phyloP scores from a whole-genome alignment of 2,797 vertebrate genomes.

The Rhinophrynus dorsalis region DNA sequence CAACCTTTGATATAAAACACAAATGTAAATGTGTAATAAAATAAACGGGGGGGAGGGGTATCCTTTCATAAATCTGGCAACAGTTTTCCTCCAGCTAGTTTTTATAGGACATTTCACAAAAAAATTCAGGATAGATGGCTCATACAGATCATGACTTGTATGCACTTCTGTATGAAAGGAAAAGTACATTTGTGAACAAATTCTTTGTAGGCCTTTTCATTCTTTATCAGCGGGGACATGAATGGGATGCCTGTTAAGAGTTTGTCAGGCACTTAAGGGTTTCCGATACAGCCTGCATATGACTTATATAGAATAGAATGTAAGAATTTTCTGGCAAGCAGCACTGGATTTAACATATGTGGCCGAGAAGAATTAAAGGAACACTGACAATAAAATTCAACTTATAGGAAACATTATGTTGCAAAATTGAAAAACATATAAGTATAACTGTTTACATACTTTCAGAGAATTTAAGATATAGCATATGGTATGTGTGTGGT shows the following conservation, averaged over 20 bases:
- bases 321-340: constrained; percentile 33
- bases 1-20: no score
- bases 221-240: constrained; percentile 25
- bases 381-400: no score
- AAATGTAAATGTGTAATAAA: no score
- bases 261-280: constrained; percentile 39
- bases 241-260: constrained; percentile 40
- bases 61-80: no score
- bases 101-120: background rate
- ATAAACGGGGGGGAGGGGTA: no score
- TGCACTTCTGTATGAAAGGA: background rate
- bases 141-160: constrained; percentile 8
- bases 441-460: no score
- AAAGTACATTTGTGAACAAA: constrained; percentile 18
- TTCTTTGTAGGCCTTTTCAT: constrained; percentile 29
- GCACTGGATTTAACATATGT: constrained; percentile 25
- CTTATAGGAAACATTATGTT: no score
- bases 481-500: no score
- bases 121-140: background rate
- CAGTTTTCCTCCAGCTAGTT: background rate
- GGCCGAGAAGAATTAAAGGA: no score
- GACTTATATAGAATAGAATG: constrained; percentile 41
- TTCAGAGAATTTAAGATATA: no score
- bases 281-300: constrained; percentile 28
- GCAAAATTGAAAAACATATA: no score